A percentile compares a stretch with the other conserved stretches of the same genome.
Conservation (phyloP, 2,888 invertebrate genomes). For the Shargacucullia verbasci region DNA sequence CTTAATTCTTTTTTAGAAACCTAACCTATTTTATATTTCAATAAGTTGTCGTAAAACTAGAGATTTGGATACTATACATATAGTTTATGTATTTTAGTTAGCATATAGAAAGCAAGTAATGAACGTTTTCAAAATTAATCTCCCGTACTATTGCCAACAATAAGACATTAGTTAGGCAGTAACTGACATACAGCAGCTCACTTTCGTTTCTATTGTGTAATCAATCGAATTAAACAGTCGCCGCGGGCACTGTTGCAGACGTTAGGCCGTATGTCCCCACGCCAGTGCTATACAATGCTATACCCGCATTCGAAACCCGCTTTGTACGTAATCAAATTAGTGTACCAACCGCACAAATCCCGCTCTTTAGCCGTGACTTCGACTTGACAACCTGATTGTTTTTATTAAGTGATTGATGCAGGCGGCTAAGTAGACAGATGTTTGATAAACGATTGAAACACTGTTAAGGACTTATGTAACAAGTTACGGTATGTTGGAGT, state of each 20-base stretch:
- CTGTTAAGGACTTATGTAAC: conserved; percentile 26
- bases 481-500: conserved; percentile 9
- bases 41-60: too few species aligned
- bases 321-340: conserved; percentile 65
- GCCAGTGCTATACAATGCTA: conserved; percentile 27
- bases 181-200: conserved; percentile 17
- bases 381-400: conserved; percentile 55
- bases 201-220: conserved; percentile 49
- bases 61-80: too few species aligned
- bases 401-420: conserved; percentile 62
- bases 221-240: conserved; percentile 38
- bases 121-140: conserved; percentile 23
- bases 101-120: conserved; percentile 19
- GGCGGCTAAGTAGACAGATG: conserved; percentile 40
- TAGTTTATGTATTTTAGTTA: not conserved
- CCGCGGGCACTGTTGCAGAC: conserved; percentile 36
- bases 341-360: conserved; percentile 36
- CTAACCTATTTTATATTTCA: too few species aligned
- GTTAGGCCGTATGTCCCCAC: conserved; percentile 32
- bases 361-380: conserved; percentile 29
- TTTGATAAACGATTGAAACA: conserved; percentile 33
- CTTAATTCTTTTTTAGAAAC: too few species aligned
- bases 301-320: conserved; percentile 62
- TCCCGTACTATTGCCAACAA: conserved; percentile 20
- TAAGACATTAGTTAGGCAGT: conserved; percentile 28